phyloP scores from a whole-genome alignment of 1,140 invertebrate genomes.

The Trichomalopsis sarcophagae region DNA sequence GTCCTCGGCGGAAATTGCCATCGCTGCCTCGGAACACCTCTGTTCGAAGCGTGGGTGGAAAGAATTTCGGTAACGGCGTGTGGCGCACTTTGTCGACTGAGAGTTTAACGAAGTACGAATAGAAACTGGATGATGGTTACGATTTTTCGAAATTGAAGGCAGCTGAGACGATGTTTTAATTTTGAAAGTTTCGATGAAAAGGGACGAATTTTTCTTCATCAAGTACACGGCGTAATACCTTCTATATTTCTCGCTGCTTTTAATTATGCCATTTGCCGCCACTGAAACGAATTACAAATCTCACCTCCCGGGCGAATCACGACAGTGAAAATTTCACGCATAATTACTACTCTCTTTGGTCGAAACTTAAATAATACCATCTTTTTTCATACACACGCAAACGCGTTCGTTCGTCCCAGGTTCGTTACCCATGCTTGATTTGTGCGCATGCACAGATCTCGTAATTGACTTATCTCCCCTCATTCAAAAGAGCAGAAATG shows the following conservation, averaged over 20 bases:
- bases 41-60: background rate
- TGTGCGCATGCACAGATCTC: background rate
- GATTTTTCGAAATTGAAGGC: too few species aligned
- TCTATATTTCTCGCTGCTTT: background rate
- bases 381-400: too few species aligned
- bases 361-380: background rate
- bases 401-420: background rate
- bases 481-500: background rate
- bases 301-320: background rate
- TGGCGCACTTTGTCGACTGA: background rate
- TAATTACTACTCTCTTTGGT: background rate
- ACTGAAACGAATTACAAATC: background rate
- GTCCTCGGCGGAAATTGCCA: too few species aligned
- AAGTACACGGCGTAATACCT: background rate
- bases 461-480: background rate
- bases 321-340: background rate
- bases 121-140: background rate
- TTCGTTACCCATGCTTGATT: background rate
- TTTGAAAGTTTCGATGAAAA: too few species aligned
- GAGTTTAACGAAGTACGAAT: background rate
- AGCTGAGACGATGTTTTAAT: too few species aligned
- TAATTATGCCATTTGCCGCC: background rate
- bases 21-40: background rate
- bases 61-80: background rate
- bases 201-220: too few species aligned